Conservation (phyloP, 2,888 invertebrate species). For the Pegoplata infirma region DNA sequence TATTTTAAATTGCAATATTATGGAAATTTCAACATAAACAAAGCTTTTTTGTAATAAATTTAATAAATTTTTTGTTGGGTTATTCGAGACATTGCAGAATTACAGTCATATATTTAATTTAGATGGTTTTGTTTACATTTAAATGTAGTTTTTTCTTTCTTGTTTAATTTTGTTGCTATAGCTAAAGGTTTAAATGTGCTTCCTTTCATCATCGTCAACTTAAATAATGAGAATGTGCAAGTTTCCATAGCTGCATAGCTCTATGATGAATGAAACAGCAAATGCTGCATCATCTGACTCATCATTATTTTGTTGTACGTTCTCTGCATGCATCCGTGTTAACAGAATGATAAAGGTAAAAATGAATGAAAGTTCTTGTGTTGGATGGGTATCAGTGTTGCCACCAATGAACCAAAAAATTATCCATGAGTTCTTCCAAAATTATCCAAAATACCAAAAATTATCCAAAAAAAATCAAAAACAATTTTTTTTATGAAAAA, state of each 20-base stretch:
- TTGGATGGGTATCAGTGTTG: conserved; percentile 8
- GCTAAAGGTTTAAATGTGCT: conserved; percentile 32
- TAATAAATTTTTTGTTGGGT: neutral
- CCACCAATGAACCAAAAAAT: too few species aligned
- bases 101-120: conserved; percentile 54
- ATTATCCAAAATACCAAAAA: too few species aligned
- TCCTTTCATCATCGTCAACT: conserved; percentile 39
- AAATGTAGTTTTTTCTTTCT: conserved; percentile 15
- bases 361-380: conserved; percentile 30
- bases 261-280: neutral
- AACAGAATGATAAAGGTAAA: conserved; percentile 36
- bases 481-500: too few species aligned
- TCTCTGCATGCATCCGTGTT: conserved; percentile 22
- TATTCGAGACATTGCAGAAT: neutral
- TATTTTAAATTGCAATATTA: too few species aligned
- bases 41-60: too few species aligned
- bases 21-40: too few species aligned
- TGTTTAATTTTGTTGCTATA: conserved; percentile 15
- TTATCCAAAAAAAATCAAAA: too few species aligned
- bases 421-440: too few species aligned
- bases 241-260: conserved; percentile 46
- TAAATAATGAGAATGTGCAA: neutral
- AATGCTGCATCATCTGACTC: conserved; percentile 54
- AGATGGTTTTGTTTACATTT: conserved; percentile 49
- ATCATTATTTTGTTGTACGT: conserved; percentile 29